Evolutionary conservation across 2,113 vertebrate genomes (phyloP), one percentile per base, ranked within the genome.

Genomic region (Python bivittatus): DNA sequence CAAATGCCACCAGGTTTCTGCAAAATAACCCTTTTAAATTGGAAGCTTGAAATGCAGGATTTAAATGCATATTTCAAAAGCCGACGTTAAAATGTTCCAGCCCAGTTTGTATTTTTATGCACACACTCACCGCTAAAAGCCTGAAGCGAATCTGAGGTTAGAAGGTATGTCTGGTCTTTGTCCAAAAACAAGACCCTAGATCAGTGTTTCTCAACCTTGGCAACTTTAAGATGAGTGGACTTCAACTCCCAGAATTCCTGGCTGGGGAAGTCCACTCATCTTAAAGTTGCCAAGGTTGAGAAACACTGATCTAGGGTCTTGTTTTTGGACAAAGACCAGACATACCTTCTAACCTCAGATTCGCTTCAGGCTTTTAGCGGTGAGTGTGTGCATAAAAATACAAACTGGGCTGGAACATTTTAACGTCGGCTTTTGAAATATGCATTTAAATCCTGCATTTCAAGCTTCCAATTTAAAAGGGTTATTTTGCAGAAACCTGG

Each of bases 21-120:
- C n/a, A 83, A 83, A 83, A 83, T 83, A 83, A 83, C 72, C 20
- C n/a, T 79, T 79, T 79, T n/a, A 33, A 79, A 79, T n/a, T 3
- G n/a, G 68, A 29, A 33, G n/a, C 72, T 6, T 38, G 72, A 83
- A n/a, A 83, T n/a, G 38, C n/a, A 42, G 72, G 33, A 42, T 83
- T 83, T 33, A 83, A 17, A 83, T 83, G 72, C 72, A 38, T 83
- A 83, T 38, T 38, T 83, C 38, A 83, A 33, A 83, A 83, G n/a
- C n/a, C 2, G 72, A 2, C 88, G 4, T 92, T 92, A n/a, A 84
- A 87, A 93, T 91, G 92, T 93, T 93, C 27, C 3, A 68, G 42
- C 22, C 54, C 1, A 56, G 86, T 20, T 57, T 23, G 8, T 88
- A 22, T 84, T 56, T 83, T 83, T 83, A 42, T 83, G 72, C n/a